A percentile compares a stretch with the other conserved stretches of the same genome.
Conservation (phyloP, 2,113 vertebrate genomes). For the Pogonocichla stellata region DNA sequence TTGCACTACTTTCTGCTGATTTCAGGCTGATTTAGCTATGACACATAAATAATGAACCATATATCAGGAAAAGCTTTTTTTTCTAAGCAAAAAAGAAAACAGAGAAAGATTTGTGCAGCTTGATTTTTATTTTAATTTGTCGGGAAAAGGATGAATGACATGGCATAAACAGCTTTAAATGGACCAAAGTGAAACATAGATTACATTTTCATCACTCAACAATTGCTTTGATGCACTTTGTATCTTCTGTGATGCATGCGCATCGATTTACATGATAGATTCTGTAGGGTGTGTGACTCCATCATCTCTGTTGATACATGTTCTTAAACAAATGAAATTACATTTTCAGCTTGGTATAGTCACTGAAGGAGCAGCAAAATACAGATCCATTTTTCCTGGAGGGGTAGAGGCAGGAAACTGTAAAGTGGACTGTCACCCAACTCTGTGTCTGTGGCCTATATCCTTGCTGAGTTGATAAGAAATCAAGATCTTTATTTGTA, state of each 20-base stretch:
- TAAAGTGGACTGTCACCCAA: neutral
- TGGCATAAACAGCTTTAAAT: neutral
- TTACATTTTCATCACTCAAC: neutral
- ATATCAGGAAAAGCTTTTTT: neutral
- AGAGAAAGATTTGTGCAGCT: neutral
- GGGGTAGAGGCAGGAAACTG: neutral
- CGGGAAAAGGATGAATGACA: neutral
- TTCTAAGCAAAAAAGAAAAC: neutral
- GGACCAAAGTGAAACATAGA: neutral
- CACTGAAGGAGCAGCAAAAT: neutral
- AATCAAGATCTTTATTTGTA: neutral
- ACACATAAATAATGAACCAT: neutral
- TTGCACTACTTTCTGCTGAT: neutral
- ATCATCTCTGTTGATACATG: neutral
- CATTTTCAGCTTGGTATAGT: neutral
- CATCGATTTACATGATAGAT: neutral
- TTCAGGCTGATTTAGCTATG: neutral
- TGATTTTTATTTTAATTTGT: neutral
- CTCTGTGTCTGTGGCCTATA: neutral
- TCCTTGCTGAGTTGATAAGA: neutral
- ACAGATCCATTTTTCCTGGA: neutral
- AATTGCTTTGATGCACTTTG: neutral
- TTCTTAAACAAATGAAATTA: neutral
- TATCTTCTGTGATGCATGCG: neutral
- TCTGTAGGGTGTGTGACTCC: neutral